phyloP scores from a whole-genome alignment of 2,113 vertebrate genomes.

The Scophthalmus maximus region DNA sequence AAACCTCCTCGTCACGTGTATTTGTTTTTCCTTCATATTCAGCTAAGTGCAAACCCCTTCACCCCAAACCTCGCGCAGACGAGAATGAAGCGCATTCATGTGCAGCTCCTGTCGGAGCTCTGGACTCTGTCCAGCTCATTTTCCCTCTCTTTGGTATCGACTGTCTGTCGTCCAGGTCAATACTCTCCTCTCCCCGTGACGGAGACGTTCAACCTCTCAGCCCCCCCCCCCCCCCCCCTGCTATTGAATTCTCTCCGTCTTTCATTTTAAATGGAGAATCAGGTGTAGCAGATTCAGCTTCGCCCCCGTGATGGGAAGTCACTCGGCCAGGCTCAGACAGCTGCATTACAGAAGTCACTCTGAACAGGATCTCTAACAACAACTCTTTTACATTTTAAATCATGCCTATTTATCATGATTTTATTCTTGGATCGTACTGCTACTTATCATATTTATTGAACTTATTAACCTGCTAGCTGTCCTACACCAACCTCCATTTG shows the following conservation, averaged over 20 bases:
- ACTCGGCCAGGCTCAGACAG: neutral
- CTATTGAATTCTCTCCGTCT: constrained; percentile 4
- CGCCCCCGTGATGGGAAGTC: constrained; percentile 8
- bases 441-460: no score
- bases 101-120: neutral
- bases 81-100: constrained; percentile 16
- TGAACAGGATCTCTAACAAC: no score
- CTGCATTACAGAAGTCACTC: no score
- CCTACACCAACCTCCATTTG: no score
- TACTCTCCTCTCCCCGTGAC: constrained; percentile 38
- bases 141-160: constrained; percentile 25
- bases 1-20: neutral
- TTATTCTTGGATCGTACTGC: no score
- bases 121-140: constrained; percentile 50
- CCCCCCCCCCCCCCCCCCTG: no score
- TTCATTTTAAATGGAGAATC: no score
- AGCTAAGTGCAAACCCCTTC: constrained; percentile 24
- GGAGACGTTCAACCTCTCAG: constrained; percentile 39
- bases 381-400: no score
- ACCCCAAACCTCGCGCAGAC: neutral
- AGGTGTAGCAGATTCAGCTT: no score
- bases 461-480: no score
- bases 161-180: constrained; percentile 49
- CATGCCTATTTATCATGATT: no score
- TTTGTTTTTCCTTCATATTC: constrained; percentile 22